phyloP scores from a whole-genome alignment of 2,888 invertebrate genomes.

The Eristalis pertinax region DNA sequence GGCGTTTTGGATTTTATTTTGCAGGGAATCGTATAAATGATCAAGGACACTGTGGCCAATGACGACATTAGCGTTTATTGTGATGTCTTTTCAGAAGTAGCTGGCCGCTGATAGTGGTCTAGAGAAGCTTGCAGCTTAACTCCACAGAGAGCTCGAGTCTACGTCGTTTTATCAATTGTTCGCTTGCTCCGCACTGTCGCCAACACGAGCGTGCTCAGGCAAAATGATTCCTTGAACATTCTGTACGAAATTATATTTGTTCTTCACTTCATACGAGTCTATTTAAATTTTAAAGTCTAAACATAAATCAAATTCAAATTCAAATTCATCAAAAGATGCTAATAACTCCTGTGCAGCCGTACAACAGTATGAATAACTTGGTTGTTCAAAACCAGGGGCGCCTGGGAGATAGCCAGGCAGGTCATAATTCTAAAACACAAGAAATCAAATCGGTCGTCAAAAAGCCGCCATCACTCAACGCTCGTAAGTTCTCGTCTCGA shows the following conservation, averaged over 20 bases:
- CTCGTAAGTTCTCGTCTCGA: background rate
- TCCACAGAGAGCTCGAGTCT: too few species aligned
- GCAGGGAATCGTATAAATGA: background rate
- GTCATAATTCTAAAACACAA: background rate
- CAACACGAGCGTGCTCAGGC: too few species aligned
- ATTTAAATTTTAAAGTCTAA: conserved; percentile 13
- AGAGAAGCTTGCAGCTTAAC: too few species aligned
- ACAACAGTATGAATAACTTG: conserved; percentile 25
- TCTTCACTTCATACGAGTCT: background rate
- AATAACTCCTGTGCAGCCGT: conserved; percentile 21
- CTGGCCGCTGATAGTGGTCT: too few species aligned
- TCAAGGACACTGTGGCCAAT: too few species aligned
- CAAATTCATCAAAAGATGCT: conserved; percentile 8
- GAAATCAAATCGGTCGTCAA: background rate
- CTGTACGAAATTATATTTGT: background rate
- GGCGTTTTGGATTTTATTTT: background rate
- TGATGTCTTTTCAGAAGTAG: too few species aligned
- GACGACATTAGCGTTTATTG: too few species aligned
- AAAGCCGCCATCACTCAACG: background rate
- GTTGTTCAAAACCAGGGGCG: background rate
- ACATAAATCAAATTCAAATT: background rate
- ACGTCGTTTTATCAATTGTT: too few species aligned
- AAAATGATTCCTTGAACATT: background rate
- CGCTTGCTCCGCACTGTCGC: too few species aligned
- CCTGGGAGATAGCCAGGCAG: background rate